Base-by-base conservation (phyloP, 2,797 vertebrate genomes). In the Malacoctenus gilli region DNA sequence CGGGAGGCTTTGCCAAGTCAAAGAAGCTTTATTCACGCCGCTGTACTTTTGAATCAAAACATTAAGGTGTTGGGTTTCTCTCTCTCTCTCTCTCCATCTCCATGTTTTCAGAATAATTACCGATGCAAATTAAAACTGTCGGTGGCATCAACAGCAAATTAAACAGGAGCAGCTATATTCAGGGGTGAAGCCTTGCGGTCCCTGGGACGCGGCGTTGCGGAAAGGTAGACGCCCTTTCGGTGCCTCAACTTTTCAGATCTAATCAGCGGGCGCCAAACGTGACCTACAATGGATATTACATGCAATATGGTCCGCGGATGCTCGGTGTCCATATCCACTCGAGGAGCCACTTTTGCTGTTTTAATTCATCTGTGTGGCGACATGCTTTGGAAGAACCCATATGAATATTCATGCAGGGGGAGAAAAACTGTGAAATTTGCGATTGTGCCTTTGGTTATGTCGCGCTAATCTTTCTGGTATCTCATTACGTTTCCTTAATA, bases 261-360 rank as follows among this genome's bases (percentile, higher is more conserved):
- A 55, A 74, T 75, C 35, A 56, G 25, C 50, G 53, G 44, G 72
- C 73, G 59, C 23, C 38, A 43, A 61, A 71, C 67, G 53, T 47
- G 55, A 58, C 63, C 36, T 55, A 39, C 46, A 59, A 23, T 68
- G 38, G 30, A 48, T 65, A 61, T 61, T 40, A 52, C 40, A 48
- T 31, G 5, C 34, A 65, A 35, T 44, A 37, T 43, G 35, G 18
- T 47, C 19, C 15, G 18, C 49, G 36, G 44, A 56, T 54, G 39
- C 51, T 57, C 13, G 4, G 16, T 47, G 41, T 32, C 38, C 36
- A 34, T 21, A 50, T 52, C 38, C 55, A 16, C 11, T 53, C 32
- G 14, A 43, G 43, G 37, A 42, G 32, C 44, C 40, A n/a, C n/a
- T 18, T 56, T 44, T 61, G 51, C 54, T 62, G 47, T 57, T 61